phyloP scores from a whole-genome alignment of 2,888 invertebrate species.

The Trisateles emortualis region DNA sequence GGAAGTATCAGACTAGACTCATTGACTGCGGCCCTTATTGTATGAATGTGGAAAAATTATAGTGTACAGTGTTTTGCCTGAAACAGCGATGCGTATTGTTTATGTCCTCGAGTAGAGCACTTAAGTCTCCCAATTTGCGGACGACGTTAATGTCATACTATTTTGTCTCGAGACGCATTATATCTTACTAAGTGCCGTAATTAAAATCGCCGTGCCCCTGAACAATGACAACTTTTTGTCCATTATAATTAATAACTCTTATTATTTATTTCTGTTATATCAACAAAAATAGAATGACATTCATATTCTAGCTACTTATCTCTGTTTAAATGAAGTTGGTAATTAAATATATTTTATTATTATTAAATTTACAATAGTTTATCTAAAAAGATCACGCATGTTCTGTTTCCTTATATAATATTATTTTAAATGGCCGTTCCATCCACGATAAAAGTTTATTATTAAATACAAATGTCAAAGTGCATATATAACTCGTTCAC shows the following conservation, averaged over 20 bases:
- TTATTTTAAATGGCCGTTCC: neutral
- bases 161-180: slow-evolving; percentile 78
- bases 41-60: slow-evolving; percentile 87
- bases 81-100: slow-evolving; percentile 82
- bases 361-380: too few relatives aligned
- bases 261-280: neutral
- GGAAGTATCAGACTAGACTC: slow-evolving; percentile 85
- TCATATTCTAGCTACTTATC: neutral
- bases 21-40: slow-evolving; percentile 87
- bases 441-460: neutral
- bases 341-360: too few relatives aligned
- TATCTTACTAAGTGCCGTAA: slow-evolving; percentile 77
- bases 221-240: slow-evolving; percentile 53
- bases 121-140: slow-evolving; percentile 82
- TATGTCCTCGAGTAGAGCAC: slow-evolving; percentile 76
- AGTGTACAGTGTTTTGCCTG: slow-evolving; percentile 83
- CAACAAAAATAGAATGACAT: neutral
- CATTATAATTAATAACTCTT: neutral
- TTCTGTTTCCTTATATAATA: too few relatives aligned
- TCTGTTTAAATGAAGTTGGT: neutral
- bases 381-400: too few relatives aligned
- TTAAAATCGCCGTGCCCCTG: slow-evolving; percentile 67
- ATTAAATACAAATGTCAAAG: neutral
- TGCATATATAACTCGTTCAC: slow-evolving; percentile 2
- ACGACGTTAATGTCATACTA: slow-evolving; percentile 73